These are phyloP conservation scores for Mellilla xanthometata DNA, from an alignment of 2,888 invertebrate species.

Conservation along the genomic window DNA sequence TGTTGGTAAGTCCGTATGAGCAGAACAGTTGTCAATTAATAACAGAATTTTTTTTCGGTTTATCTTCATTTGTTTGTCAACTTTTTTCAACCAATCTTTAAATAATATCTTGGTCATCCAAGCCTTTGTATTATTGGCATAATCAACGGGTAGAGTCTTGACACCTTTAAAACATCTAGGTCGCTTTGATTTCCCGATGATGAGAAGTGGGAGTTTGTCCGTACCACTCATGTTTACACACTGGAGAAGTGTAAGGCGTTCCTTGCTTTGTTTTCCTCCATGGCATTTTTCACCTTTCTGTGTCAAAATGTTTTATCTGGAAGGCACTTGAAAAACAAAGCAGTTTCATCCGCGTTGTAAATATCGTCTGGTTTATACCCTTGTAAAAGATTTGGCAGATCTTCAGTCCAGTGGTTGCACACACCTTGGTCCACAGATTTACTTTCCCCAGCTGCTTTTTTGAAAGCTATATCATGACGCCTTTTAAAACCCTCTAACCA, in stretches of 20 bases:
- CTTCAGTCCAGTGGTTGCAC: not conserved
- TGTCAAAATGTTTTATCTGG: not conserved
- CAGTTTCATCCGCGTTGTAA: constrained; percentile 1
- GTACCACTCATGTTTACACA: not conserved
- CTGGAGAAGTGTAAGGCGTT: not conserved
- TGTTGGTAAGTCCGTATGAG: constrained; percentile 36
- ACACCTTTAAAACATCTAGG: not conserved
- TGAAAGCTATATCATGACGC: not conserved
- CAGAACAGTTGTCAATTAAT: not conserved
- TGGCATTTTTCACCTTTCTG: not conserved
- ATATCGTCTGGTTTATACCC: not conserved
- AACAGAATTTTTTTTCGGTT: not conserved
- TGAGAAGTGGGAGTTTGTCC: not conserved
- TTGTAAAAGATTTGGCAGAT: not conserved
- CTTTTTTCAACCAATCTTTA: not conserved
- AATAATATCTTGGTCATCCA: not conserved
- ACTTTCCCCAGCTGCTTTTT: constrained; percentile 2
- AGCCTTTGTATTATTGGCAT: too few relatives aligned
- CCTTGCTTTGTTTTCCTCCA: not conserved
- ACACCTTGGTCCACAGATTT: not conserved
- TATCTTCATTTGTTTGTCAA: not conserved
- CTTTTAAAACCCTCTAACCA: constrained; percentile 4
- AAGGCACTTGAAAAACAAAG: constrained; percentile 1
- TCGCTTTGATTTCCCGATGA: not conserved
- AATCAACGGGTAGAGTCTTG: not conserved